Conservation (phyloP, 2,113 vertebrate genomes). For the Neogobius melanostomus region DNA sequence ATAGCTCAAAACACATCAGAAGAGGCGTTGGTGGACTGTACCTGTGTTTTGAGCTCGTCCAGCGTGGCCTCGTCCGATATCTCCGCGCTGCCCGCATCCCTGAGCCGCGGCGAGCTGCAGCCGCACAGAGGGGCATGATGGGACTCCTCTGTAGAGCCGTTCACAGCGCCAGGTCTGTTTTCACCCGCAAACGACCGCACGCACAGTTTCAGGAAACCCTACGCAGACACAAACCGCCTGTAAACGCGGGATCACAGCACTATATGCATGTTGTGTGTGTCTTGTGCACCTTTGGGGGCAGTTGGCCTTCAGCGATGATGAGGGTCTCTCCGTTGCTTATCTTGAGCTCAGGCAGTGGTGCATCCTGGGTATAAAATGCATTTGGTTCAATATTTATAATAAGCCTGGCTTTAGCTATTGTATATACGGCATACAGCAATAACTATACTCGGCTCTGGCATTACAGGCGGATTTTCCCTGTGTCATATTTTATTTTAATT, state of each 20-base stretch:
- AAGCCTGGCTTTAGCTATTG: not conserved
- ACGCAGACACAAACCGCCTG: conserved; percentile 1
- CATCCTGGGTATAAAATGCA: conserved; percentile 69
- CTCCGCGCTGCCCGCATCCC: conserved; percentile 80
- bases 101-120: conserved; percentile 58
- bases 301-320: conserved; percentile 84
- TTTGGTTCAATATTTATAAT: not conserved
- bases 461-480: too few relatives aligned
- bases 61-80: conserved; percentile 84
- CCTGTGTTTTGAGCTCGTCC: conserved; percentile 90
- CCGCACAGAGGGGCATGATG: conserved; percentile 51
- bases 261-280: not conserved
- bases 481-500: too few relatives aligned
- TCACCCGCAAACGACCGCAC: conserved; percentile 80
- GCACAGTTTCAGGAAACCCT: conserved; percentile 88
- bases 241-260: not conserved
- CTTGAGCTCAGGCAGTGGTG: conserved; percentile 83
- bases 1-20: too few relatives aligned
- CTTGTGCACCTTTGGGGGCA: conserved; percentile 82
- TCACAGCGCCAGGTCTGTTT: conserved; percentile 6
- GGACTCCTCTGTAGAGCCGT: conserved; percentile 47
- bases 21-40: conserved; percentile 38
- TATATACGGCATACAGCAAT: too few relatives aligned
- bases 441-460: too few relatives aligned
- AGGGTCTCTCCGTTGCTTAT: conserved; percentile 86